Base-by-base conservation (phyloP, 2,113 vertebrate species). In the Percopsis transmontana region DNA sequence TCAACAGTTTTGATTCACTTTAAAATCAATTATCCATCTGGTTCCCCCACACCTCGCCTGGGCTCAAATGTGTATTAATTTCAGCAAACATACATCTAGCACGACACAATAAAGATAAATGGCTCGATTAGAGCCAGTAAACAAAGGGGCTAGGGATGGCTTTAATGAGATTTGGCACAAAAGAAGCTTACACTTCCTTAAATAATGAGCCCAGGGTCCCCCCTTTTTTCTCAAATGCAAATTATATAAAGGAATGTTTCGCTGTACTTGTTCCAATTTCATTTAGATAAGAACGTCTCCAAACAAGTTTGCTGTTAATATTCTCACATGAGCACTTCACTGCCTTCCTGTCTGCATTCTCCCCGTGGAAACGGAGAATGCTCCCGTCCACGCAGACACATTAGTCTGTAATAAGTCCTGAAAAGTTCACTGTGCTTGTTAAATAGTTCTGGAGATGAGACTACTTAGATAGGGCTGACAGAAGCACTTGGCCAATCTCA, bases 11-110 rank as follows among this genome's bases (percentile, higher is more conserved):
- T 83, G 87, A 88, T 91, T 90, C 87, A 88, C 88, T 91, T 90
- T 89, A 88, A 91, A 92, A 92, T 92, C 90, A 91, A 91, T 92
- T 91, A 92, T 88, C 86, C 92, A 90, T 91, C 89, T 91, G 91
- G 85, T 86, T 84, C 86, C 81, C 76, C 89, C 86, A 81, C 76
- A 86, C 79, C 71, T 78, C 64, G 81, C 84, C 62, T 75, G 53
- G 75, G 86, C 83, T 88, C 87, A 87, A 91, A 90, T 89, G 87
- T 89, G 87, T 90, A 90, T 91, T 92, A 78, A 91, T 93, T 91
- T 90, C 89, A 90, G 91, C 89, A 92, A 92, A 91, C 92, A 91
- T 90, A 90, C 90, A 89, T 90, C 70, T 82, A 75, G 83, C 74
- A 79, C 88, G 81, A 79, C 85, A 89, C 91, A 90, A 90, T 91